Percentiles rank a stretch among this genome's conserved stretches.
phyloP scores from a whole-genome alignment of 2,113 vertebrate species.

The Leptobrachium leishanense region DNA sequence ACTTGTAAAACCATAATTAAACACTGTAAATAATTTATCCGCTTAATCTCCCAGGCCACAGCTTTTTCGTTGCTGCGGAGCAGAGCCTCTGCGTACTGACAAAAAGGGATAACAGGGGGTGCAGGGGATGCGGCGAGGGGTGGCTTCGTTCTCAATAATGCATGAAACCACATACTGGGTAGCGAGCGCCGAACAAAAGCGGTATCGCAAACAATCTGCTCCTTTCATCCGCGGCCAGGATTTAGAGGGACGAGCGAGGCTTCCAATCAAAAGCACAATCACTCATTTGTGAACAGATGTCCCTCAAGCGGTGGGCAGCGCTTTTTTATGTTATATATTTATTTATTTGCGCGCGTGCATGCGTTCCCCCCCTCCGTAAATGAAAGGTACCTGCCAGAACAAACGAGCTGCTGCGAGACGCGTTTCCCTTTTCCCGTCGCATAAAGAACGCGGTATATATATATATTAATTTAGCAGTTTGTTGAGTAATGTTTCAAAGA shows the following conservation, averaged over 20 bases:
- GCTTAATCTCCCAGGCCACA: constrained; percentile 61
- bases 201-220: constrained; percentile 64
- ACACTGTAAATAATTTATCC: constrained; percentile 69
- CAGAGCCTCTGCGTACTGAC: constrained; percentile 61
- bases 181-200: constrained; percentile 67
- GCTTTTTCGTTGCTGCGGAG: constrained; percentile 52
- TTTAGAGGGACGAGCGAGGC: constrained; percentile 65
- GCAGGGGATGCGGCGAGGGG: constrained; percentile 56
- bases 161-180: constrained; percentile 63
- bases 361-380: not conserved
- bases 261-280: constrained; percentile 72
- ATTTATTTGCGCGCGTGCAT: constrained; percentile 32
- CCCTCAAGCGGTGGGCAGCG: constrained; percentile 59
- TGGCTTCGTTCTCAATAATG: constrained; percentile 65
- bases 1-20: constrained; percentile 68
- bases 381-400: constrained; percentile 52
- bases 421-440: constrained; percentile 55
- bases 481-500: constrained; percentile 64
- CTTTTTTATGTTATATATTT: constrained; percentile 21
- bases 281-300: constrained; percentile 73
- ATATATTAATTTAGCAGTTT: constrained; percentile 67
- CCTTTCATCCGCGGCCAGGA: constrained; percentile 71
- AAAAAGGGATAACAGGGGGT: constrained; percentile 58
- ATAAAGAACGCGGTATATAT: constrained; percentile 56
- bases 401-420: constrained; percentile 61